Conservation (phyloP, 64 coral and sea anemone species). For the Anthopleura sola region DNA sequence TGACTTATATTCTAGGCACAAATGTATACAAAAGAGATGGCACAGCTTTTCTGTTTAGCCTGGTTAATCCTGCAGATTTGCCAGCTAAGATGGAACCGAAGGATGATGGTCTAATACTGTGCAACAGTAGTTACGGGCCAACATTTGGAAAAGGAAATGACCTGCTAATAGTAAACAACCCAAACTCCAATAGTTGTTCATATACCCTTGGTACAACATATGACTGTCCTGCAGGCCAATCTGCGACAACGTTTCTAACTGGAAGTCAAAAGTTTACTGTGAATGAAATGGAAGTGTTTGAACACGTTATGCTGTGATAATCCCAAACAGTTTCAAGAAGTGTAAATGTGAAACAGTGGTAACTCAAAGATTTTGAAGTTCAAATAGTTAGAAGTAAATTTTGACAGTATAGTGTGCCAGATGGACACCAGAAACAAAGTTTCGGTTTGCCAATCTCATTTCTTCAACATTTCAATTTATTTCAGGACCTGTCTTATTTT, state of each 20-base stretch:
- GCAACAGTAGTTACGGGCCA: conserved; percentile 38
- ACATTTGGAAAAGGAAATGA: conserved; percentile 55
- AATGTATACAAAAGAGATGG: not conserved
- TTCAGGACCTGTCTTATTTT: too few relatives aligned
- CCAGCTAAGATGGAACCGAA: conserved; percentile 32
- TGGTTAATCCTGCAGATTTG: conserved; percentile 43
- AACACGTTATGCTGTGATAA: not conserved
- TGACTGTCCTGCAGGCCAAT: conserved; percentile 21
- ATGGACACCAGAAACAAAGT: too few relatives aligned
- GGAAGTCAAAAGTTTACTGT: conserved; percentile 22
- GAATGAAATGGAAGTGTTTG: conserved; percentile 43
- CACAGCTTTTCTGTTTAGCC: conserved; percentile 54
- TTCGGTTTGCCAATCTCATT: too few relatives aligned
- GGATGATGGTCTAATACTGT: conserved; percentile 22
- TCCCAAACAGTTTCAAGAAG: not conserved
- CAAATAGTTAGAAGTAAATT: not conserved
- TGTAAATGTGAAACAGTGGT: not conserved
- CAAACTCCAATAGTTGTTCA: conserved; percentile 27
- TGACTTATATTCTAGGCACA: not conserved
- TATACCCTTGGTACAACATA: not conserved
- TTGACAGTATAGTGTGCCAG: not conserved
- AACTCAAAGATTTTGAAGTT: not conserved
- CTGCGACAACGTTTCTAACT: conserved; percentile 13
- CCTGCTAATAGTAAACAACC: conserved; percentile 25
- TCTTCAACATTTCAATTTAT: too few relatives aligned